phyloP scores from a whole-genome alignment of 2,888 invertebrate genomes.

The Auanema sp. region DNA sequence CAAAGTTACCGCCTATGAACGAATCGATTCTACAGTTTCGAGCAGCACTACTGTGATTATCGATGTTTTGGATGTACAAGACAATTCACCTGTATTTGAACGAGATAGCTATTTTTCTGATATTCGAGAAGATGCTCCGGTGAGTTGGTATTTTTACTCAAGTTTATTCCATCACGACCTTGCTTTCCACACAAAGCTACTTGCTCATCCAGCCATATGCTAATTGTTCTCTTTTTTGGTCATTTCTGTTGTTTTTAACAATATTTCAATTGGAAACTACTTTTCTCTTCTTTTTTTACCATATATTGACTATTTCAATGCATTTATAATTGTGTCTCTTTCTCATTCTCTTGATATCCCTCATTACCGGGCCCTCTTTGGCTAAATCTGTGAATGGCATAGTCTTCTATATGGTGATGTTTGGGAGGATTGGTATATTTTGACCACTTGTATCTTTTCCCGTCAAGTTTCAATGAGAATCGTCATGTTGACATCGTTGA shows the following conservation, averaged over 20 bases:
- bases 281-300: background rate
- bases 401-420: no score
- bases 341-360: no score
- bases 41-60: conserved; percentile 68
- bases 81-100: conserved; percentile 90
- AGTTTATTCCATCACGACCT: conserved; percentile 2
- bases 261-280: conserved; percentile 4
- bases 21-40: conserved; percentile 55
- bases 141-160: conserved; percentile 22
- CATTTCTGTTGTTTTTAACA: background rate
- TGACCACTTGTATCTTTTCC: no score
- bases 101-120: conserved; percentile 85
- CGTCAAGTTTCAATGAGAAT: no score
- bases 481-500: no score
- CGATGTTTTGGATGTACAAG: conserved; percentile 90
- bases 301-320: conserved; percentile 1
- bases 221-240: background rate
- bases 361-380: no score
- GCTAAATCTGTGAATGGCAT: no score
- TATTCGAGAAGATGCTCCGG: conserved; percentile 78
- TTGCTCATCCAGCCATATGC: background rate
- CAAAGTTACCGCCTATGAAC: conserved; percentile 60
- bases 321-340: background rate
- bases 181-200: background rate
- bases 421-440: no score